These are phyloP conservation scores for Tenthredo mesomela DNA, from an alignment of 2,888 invertebrate species.

Conservation along the genomic window DNA sequence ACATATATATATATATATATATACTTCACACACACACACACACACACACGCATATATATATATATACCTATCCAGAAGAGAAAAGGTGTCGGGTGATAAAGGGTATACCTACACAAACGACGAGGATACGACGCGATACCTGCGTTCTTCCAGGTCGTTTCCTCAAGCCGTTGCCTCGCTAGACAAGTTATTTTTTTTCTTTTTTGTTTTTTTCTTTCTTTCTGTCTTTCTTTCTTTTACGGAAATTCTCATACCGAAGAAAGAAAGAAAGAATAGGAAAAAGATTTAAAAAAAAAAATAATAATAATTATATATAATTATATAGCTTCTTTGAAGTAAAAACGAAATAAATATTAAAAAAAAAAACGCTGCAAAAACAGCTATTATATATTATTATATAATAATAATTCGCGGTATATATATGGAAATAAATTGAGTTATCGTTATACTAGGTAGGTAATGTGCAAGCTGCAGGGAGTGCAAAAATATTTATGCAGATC, in stretches of 20 bases:
- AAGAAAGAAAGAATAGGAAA: too few relatives aligned
- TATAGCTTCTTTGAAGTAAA: too few relatives aligned
- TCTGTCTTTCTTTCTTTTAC: too few relatives aligned
- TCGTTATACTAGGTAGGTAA: too few relatives aligned
- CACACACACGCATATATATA: background rate
- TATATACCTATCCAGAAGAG: background rate
- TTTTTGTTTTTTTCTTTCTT: background rate
- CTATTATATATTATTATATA: background rate
- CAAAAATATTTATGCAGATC: too few relatives aligned
- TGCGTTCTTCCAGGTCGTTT: background rate
- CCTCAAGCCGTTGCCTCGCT: background rate
- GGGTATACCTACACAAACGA: background rate
- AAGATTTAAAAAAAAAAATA: too few relatives aligned
- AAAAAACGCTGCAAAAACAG: background rate
- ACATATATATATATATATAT: background rate
- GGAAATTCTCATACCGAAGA: too few relatives aligned
- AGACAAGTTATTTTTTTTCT: background rate
- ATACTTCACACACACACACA: too few relatives aligned
- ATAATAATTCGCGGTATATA: too few relatives aligned
- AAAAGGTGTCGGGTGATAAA: background rate
- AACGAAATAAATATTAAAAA: background rate
- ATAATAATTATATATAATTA: too few relatives aligned
- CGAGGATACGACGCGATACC: background rate
- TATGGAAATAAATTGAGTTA: too few relatives aligned
- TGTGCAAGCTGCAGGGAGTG: too few relatives aligned